Evolutionary conservation across 2,888 invertebrate genomes (phyloP), one percentile per base, ranked within the genome.

Genomic region (Eupeodes latifasciatus): DNA sequence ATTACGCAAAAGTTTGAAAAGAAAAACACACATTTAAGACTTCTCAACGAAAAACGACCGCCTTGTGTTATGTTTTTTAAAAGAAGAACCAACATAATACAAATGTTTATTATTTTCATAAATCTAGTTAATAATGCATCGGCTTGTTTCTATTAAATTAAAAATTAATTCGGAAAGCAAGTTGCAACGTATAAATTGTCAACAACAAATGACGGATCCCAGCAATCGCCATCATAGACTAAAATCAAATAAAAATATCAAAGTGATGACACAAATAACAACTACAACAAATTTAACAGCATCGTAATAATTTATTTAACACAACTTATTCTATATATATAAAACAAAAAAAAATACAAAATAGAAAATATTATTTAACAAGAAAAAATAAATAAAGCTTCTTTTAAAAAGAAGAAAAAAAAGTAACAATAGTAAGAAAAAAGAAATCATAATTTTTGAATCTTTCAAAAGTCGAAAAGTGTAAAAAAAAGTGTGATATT

Each of bases 71-170:
- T 40, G 78, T 36, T 7, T 40, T 40, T 10, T 16, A 12, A 62
- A 27, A 27, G 0, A 61, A 64, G 12, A 16, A 16, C n/a, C 40
- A 57, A 55, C 57, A 44, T 6, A 74, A 61, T 7, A 7, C 40
- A 59, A 16, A 14, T 34, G 71, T 40, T 55, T 61, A 61, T 72
- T n/a, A 62, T 71, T 16, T 57, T n/a, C 53, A n/a, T 69, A 67
- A 55, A 59, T 86, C 14, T 74, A 88, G 55, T 85, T 75, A 77
- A 88, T 80, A 76, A 83, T 90, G 90, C 90, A 90, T 90, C 90
- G 90, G 89, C 90, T 90, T 90, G 89, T 90, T 90, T 90, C 90
- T 90, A 90, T 90, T 90, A 90, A 90, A 90, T 85, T 82, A 75
- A 64, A 77, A 89, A 89, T 90, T 90, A 82, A 90, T 85, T 89